Base-by-base conservation (phyloP, 2,888 invertebrate species). In the Scaptomyza flava region DNA sequence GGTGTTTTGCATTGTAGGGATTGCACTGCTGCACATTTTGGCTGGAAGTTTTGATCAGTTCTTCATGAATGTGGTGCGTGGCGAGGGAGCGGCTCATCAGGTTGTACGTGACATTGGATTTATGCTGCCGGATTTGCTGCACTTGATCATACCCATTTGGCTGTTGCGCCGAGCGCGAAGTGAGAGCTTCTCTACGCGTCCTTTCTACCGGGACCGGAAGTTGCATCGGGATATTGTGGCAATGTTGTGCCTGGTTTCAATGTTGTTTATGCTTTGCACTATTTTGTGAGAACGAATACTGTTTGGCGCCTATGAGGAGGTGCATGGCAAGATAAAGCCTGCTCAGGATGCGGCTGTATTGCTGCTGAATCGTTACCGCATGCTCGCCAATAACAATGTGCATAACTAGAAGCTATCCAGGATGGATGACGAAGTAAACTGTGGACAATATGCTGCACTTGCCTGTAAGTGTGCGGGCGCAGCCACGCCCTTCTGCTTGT, bases 11-110 rank as follows among this genome's bases (percentile, higher is more conserved):
- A 93, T 95, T 74, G 92, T 93, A 47, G 93, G 93, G 34, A 94
- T 95, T 68, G 94, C 94, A 3, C 81, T 94, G 43, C 88, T 94
- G 52, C 95, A 95, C 86, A 93, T 95, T 69, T 89, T 94, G 38
- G 94, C 94, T 46, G 93, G 94, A 70, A 93, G 94, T 57, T 93
- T 93, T 90, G 95, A 95, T 92, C 95, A 95, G 87, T 95, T 95
- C 90, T 89, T 91, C 30, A 91, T 92, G 61, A 95, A 95, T 90
- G 95, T 95, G 54, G 90, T 95, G 20, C 93, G 93, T 57, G 94
- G 94, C 51, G 94, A 94, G 89, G 95, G 95, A 6, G 93, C 93
- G 70, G 92, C 94, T 20, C 95, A 95, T 92, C 95, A 95, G 93
- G 94, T 95, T 53, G 92, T 95, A 53, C 93, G 95, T 11, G 95